Evolutionary conservation across 2,113 vertebrate species (phyloP).

Genomic region (Amia ocellicauda): DNA sequence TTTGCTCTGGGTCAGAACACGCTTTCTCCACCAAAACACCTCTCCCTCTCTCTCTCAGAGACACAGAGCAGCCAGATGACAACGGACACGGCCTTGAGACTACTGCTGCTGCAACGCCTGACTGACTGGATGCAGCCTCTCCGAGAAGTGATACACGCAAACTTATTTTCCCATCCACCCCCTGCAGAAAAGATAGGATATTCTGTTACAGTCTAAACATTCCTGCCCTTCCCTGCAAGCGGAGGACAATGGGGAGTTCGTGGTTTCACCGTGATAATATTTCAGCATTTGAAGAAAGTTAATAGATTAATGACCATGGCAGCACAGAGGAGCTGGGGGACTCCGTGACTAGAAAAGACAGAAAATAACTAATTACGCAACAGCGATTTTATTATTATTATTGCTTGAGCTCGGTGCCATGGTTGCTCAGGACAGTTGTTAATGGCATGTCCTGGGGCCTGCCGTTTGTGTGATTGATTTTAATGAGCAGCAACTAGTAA

Average conservation of each 20-base stretch:
- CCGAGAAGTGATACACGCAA: not conserved
- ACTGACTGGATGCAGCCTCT: not conserved
- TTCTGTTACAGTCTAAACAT: not conserved
- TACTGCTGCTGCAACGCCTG: not conserved
- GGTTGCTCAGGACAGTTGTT: too few species aligned
- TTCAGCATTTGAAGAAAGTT: not conserved
- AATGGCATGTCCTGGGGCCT: too few species aligned
- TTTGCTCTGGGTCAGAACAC: not conserved
- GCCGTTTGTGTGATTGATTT: too few species aligned
- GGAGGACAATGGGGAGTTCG: not conserved
- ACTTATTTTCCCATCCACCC: not conserved
- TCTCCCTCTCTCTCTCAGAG: not conserved
- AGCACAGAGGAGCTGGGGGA: not conserved
- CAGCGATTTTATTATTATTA: too few species aligned
- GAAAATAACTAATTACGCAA: too few species aligned
- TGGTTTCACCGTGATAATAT: constrained; percentile 1
- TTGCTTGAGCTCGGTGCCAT: too few species aligned
- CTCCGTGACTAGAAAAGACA: too few species aligned
- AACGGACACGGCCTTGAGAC: too few species aligned
- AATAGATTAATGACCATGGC: not conserved
- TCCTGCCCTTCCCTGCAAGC: not conserved
- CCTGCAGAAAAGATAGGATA: not conserved
- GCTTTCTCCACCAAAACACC: not conserved
- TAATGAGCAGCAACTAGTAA: too few species aligned
- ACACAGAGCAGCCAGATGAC: not conserved